Evolutionary conservation across 2,113 vertebrate species (phyloP), one percentile per base, ranked within the genome.

Genomic region (Odontophorus gujanensis): DNA sequence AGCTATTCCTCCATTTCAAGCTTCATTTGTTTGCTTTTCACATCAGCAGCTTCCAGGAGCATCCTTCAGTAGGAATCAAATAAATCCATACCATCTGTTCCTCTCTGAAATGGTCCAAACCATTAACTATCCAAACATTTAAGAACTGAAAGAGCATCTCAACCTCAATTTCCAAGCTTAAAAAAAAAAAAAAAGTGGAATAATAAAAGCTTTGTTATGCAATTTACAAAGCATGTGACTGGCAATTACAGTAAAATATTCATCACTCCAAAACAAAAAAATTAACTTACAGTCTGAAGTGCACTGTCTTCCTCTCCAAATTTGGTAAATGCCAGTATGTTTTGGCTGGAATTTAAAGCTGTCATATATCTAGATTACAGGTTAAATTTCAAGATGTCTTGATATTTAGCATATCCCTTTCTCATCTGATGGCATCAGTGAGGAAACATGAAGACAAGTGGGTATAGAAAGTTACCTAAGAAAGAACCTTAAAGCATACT

Each of bases 31-130:
- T 95, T 77, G 62, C 76, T 92, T 95, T 92, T 90, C 86, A 80
- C 92, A 76, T 74, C 86, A 95, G 77, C 93, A 97, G 86, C 93
- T 97, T 90, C 73, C 83, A 55, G 89, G 92, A 95, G 43, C 34
- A 45, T 25, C 84, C 42, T 93, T 94, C 71, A 83, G 4, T 71
- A 68, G 90, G 51, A 93, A 91, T 25, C 82, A 82, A 81, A 81
- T 84, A 90, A 93, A 95, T 91, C 80, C 75, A 80, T 93, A 87
- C 74, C 84, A 94, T 81, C 92, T 94, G 87, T 86, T 62, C 34
- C 51, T 36, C 55, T 80, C 83, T 61, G 71, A 76, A 87, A 51
- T 32, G 65, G 32, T 55, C 63, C 79, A 92, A 83, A 92, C 59
- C n/a, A 28, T 47, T 77, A 74, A 36, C 62, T 79, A 8, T 57